Conservation (phyloP, 2,888 invertebrate species). For the Ischnus inquisitorius region DNA sequence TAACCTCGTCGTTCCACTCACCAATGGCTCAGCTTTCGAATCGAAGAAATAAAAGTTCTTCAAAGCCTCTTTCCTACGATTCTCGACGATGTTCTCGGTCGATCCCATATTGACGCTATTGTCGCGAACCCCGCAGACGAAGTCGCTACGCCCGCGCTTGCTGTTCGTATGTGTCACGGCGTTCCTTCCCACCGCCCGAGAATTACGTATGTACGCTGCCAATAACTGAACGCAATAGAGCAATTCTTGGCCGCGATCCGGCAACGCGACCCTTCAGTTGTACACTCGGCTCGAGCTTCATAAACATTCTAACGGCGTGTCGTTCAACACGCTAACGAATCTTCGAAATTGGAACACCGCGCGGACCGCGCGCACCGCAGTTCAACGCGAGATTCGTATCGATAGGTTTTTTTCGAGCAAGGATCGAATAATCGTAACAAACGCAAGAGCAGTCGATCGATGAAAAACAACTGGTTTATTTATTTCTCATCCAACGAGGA, state of each 20-base stretch:
- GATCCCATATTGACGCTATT: slow-evolving; percentile 41
- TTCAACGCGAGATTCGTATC: too few species aligned
- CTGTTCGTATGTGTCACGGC: slow-evolving; percentile 19
- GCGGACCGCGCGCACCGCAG: too few species aligned
- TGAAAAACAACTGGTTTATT: slow-evolving; percentile 63
- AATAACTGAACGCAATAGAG: slow-evolving; percentile 23
- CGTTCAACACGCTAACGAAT: too few species aligned
- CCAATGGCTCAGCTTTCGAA: slow-evolving; percentile 53
- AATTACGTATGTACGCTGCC: slow-evolving; percentile 38
- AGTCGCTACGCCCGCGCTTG: neutral
- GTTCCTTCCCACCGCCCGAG: neutral
- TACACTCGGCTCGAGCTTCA: neutral
- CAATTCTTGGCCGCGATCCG: slow-evolving; percentile 18
- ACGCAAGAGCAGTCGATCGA: neutral
- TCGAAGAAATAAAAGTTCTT: slow-evolving; percentile 75
- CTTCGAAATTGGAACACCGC: too few species aligned
- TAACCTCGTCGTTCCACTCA: slow-evolving; percentile 48
- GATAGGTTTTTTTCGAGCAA: too few species aligned
- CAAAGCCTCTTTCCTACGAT: slow-evolving; percentile 70
- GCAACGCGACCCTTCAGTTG: neutral
- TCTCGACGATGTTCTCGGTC: slow-evolving; percentile 18
- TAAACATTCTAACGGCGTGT: neutral
- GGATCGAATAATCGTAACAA: neutral
- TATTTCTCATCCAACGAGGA: slow-evolving; percentile 52
- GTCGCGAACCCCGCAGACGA: neutral